phyloP scores from a whole-genome alignment of 37 sponge, comb jelly and placozoan genomes.

The Cliona cf. orientalis region DNA sequence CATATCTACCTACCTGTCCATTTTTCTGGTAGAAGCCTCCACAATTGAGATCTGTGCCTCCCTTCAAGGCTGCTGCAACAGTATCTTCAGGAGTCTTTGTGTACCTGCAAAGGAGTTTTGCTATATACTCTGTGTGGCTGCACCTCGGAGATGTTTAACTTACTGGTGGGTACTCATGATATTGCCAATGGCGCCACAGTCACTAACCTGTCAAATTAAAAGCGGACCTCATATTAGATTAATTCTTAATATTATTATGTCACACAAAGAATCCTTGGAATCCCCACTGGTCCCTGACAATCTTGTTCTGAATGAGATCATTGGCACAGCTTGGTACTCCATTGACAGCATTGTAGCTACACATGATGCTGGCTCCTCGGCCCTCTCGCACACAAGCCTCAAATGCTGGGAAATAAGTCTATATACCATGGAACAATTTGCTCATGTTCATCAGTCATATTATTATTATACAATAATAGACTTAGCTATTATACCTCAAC shows the following conservation, averaged over 20 bases:
- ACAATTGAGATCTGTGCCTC: constrained; percentile 85
- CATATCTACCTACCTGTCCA: constrained; percentile 46
- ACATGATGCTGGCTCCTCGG: constrained; percentile 49
- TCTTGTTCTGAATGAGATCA: constrained; percentile 6
- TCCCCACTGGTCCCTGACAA: constrained; percentile 62
- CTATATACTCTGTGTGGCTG: too few relatives aligned
- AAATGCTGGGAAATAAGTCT: constrained; percentile 58
- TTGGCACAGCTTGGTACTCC: constrained; percentile 67
- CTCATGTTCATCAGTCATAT: too few relatives aligned
- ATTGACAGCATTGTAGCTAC: constrained; percentile 74
- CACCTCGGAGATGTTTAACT: too few relatives aligned
- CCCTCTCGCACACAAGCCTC: constrained; percentile 53
- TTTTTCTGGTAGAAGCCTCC: constrained; percentile 72
- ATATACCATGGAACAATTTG: too few relatives aligned
- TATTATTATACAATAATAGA: too few relatives aligned
- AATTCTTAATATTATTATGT: not conserved
- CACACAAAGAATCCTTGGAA: constrained; percentile 71
- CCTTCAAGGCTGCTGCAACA: constrained; percentile 58
- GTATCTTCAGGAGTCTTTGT: constrained; percentile 57
- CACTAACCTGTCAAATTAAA: constrained; percentile 83
- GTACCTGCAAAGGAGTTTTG: constrained; percentile 53
- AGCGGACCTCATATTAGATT: too few relatives aligned
- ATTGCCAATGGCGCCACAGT: constrained; percentile 79
- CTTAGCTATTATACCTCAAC: constrained; percentile 56
- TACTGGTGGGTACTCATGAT: constrained; percentile 73